Evolutionary conservation across 2,888 invertebrate species (phyloP), one percentile per base, ranked within the genome.

Genomic region (Mimas tiliae): DNA sequence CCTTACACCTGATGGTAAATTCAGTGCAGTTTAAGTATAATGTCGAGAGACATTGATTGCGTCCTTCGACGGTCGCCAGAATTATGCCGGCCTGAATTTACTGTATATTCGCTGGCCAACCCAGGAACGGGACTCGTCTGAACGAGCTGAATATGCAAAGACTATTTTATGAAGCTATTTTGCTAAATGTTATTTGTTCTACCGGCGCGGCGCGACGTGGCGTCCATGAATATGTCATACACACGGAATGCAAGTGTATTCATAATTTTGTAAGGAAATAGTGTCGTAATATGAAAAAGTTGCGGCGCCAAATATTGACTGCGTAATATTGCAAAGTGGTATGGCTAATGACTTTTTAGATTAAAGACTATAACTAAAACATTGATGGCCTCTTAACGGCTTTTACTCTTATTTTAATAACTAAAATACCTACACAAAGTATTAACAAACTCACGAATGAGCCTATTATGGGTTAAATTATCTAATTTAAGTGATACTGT

Each of bases 241-340:
- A 42, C 19, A 42, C 19, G 58, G 42, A 58, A 58, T 58, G 58
- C 42, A 19, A 58, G 19, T 19, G 58, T 42, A 42, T 19, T 58
- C 16, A 34, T 33, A 16, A n/a, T 34, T 58, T 58, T 58, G 38
- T 42, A 38, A 42, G 19, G 16, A 42, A 21, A 55, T 8, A 42
- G 42, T 58, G 58, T 42, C 42, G 58, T 19, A 58, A 58, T 58
- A 19, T 19, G 38, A 12, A 58, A 38, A 58, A 38, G 58, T 58
- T 19, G 34, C 16, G 53, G 55, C 16, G 55, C 11, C 9, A 38
- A 55, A 38, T 38, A 42, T 42, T 11, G 58, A 19, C 38, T 42
- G 34, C 38, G 16, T 55, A 53, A 34, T 38, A 14, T 58, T 19
- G 58, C 58, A 58, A 42, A 58, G 12, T 16, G 12, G 4, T 19